A percentile compares a stretch with the other conserved stretches of the same genome.
Conservation (phyloP, 2,113 vertebrate genomes). For the Marcusenius ussheri region DNA sequence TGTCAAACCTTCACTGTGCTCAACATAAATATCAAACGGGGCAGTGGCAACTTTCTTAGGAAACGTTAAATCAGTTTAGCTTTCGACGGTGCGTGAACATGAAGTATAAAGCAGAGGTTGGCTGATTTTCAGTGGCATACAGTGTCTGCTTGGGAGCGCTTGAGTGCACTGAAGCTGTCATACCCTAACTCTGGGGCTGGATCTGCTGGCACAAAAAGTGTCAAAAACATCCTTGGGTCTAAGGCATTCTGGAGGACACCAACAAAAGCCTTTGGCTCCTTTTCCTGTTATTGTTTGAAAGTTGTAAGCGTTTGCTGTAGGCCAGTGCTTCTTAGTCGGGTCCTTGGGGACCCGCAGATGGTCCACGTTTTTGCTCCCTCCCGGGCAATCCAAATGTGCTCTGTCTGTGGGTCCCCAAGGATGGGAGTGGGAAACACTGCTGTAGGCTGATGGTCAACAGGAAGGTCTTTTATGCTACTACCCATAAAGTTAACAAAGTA, state of each 20-base stretch:
- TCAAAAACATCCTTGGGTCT: background rate
- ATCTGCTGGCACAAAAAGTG: background rate
- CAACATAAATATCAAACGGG: slow-evolving; percentile 28
- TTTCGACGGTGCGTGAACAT: slow-evolving; percentile 22
- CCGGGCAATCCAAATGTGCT: background rate
- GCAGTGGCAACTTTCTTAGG: background rate
- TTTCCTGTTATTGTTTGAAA: background rate
- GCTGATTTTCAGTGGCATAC: background rate
- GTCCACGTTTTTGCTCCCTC: background rate
- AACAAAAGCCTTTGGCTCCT: background rate
- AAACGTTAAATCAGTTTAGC: slow-evolving; percentile 31
- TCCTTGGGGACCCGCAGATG: background rate
- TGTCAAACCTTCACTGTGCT: background rate
- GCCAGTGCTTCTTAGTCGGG: background rate
- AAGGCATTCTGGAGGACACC: background rate
- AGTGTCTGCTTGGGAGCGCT: background rate
- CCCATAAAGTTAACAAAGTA: background rate
- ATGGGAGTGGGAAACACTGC: background rate
- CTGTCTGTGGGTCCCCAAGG: background rate
- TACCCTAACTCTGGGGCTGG: background rate
- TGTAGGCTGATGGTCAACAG: background rate
- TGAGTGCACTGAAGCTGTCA: background rate
- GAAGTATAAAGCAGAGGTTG: background rate
- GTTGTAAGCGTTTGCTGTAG: background rate
- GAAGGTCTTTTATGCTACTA: background rate